A percentile compares a stretch with the other conserved stretches of the same genome.
phyloP scores from a whole-genome alignment of 2,113 vertebrate genomes.

The Cyprinodon tularosa region DNA sequence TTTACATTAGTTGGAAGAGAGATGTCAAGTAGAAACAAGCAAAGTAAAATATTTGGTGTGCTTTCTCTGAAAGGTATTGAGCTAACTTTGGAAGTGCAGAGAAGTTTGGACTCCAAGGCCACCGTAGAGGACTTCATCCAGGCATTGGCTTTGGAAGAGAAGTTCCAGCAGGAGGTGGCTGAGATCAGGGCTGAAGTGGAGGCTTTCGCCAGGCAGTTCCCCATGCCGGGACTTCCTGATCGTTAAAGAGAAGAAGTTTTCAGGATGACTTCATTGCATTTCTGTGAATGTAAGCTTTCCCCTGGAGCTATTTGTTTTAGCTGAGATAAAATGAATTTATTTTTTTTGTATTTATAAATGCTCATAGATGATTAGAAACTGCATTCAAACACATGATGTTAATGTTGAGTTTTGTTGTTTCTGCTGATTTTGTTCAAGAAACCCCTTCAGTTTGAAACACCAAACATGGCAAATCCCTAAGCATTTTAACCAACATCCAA shows the following conservation, averaged over 20 bases:
- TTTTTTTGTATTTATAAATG: too few relatives aligned
- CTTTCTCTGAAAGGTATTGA: slow-evolving; percentile 82
- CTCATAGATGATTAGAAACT: not conserved
- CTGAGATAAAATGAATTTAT: not conserved
- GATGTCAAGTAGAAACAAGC: not conserved
- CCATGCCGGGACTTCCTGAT: slow-evolving; percentile 88
- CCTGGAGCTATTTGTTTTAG: not conserved
- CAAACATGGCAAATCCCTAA: not conserved
- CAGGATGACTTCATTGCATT: not conserved
- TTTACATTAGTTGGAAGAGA: too few relatives aligned
- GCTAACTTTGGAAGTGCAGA: slow-evolving; percentile 89
- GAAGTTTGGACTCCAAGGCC: slow-evolving; percentile 81
- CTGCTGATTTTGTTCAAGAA: slow-evolving; percentile 6
- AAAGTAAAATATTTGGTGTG: not conserved
- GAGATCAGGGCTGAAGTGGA: slow-evolving; percentile 87
- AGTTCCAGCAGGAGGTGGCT: slow-evolving; percentile 74
- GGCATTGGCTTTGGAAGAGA: slow-evolving; percentile 79
- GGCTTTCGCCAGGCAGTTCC: slow-evolving; percentile 85
- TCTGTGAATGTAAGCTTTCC: not conserved
- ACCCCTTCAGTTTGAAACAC: not conserved
- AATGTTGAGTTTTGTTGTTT: slow-evolving; percentile 1
- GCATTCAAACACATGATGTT: slow-evolving; percentile 4
- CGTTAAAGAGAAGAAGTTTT: slow-evolving; percentile 68
- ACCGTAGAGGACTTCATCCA: slow-evolving; percentile 90
- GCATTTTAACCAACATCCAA: too few relatives aligned